These are phyloP conservation scores for Neoascia interrupta DNA, from an alignment of 2,888 invertebrate species.

Conservation along the genomic window DNA sequence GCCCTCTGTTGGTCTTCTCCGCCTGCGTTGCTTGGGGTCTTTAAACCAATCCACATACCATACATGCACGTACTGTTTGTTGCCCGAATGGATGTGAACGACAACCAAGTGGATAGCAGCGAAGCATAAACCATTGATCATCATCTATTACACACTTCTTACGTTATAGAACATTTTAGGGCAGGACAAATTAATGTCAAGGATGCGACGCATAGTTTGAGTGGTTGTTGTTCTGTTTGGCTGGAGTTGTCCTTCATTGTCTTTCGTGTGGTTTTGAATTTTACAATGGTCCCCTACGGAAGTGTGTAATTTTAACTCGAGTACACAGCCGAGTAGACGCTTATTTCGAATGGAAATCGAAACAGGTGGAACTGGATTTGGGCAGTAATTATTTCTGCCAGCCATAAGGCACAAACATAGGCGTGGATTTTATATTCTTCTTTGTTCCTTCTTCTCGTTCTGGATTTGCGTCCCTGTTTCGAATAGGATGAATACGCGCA, in stretches of 20 bases:
- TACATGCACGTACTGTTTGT: conserved; percentile 7
- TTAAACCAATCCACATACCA: conserved; percentile 37
- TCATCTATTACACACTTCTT: conserved; percentile 54
- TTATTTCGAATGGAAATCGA: conserved; percentile 29
- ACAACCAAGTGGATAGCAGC: too few relatives aligned
- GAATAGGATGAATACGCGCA: too few relatives aligned
- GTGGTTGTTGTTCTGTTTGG: not conserved
- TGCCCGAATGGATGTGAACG: conserved; percentile 21
- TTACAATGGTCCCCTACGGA: conserved; percentile 44
- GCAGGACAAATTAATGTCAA: conserved; percentile 62
- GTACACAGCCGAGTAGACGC: conserved; percentile 8
- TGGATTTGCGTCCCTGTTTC: too few relatives aligned
- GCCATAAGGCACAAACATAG: conserved; percentile 29
- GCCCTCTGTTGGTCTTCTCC: conserved; percentile 25
- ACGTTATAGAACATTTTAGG: conserved; percentile 46
- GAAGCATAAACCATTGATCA: conserved; percentile 58
- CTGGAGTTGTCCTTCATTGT: conserved; percentile 4
- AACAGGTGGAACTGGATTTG: conserved; percentile 53
- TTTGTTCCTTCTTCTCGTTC: conserved; percentile 2
- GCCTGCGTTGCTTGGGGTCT: conserved; percentile 57
- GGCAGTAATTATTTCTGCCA: conserved; percentile 25
- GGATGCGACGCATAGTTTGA: conserved; percentile 41
- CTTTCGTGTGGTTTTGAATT: conserved; percentile 55
- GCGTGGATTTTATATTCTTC: not conserved
- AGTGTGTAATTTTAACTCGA: conserved; percentile 33